phyloP scores from a whole-genome alignment of 2,113 vertebrate species.

The Nipponia nippon region DNA sequence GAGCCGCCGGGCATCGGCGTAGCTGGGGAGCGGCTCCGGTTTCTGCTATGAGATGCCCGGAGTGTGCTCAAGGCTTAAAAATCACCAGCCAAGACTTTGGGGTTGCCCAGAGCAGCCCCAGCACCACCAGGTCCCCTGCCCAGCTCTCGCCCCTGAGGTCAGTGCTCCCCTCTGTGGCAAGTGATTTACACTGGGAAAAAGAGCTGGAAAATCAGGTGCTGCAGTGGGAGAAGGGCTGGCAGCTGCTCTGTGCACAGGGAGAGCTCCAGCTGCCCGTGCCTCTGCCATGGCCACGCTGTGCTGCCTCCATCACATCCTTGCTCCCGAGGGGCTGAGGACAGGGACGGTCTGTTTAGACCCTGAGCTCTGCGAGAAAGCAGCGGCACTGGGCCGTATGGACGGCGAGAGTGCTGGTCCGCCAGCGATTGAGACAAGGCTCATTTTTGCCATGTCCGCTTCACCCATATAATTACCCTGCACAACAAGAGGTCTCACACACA shows the following conservation, averaged over 20 bases:
- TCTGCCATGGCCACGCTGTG: fast-evolving
- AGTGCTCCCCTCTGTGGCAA: not conserved
- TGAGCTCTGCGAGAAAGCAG: not conserved
- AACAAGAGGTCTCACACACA: not conserved
- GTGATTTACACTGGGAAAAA: not conserved
- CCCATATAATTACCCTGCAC: not conserved
- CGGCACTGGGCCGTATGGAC: fast-evolving
- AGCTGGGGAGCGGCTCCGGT: not conserved
- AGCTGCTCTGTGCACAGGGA: not conserved
- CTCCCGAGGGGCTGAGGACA: not conserved
- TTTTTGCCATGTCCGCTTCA: not conserved
- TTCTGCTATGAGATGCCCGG: not conserved
- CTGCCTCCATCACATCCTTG: not conserved
- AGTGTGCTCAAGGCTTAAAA: not conserved
- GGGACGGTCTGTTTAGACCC: not conserved
- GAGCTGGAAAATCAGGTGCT: not conserved
- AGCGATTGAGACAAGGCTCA: not conserved
- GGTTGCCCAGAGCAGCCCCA: not conserved
- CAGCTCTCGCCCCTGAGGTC: not conserved
- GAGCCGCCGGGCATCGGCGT: fast-evolving
- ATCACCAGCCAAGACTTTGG: not conserved
- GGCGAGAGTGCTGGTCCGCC: fast-evolving
- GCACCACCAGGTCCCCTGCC: not conserved
- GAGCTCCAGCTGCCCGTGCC: not conserved
- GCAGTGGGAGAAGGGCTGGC: not conserved